phyloP scores from a whole-genome alignment of 2,888 invertebrate species.

The Gibbula magus region DNA sequence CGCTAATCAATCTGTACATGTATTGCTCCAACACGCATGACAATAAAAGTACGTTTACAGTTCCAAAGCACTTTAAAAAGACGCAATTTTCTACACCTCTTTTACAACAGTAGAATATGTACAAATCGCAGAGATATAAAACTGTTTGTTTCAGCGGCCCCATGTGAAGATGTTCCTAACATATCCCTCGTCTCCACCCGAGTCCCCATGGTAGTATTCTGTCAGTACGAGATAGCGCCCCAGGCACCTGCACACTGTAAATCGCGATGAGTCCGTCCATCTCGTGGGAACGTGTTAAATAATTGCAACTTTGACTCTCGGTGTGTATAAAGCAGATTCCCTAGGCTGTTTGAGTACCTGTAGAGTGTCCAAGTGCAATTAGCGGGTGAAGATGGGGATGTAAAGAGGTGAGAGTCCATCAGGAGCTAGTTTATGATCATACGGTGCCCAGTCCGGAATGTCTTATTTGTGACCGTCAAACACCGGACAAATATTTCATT shows the following conservation, averaged over 20 bases:
- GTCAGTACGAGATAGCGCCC: not conserved
- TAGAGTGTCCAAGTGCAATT: not conserved
- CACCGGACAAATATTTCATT: too few species aligned
- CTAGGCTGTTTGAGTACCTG: not conserved
- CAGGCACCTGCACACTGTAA: not conserved
- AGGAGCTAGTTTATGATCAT: not conserved
- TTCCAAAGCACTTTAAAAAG: too few species aligned
- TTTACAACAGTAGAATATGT: too few species aligned
- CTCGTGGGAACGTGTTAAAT: slow-evolving; percentile 15
- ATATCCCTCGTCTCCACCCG: not conserved
- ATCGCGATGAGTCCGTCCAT: not conserved
- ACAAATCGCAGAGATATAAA: too few species aligned
- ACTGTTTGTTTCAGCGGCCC: too few species aligned
- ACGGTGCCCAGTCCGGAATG: too few species aligned
- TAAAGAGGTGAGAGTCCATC: not conserved
- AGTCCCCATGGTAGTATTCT: not conserved
- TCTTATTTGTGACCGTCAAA: too few species aligned
- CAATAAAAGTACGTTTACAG: too few species aligned
- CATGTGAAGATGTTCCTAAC: too few species aligned
- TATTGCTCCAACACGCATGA: too few species aligned
- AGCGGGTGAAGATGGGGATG: not conserved
- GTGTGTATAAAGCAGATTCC: not conserved
- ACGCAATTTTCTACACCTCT: too few species aligned
- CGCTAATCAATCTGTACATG: too few species aligned
- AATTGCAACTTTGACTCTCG: not conserved